Evolutionary conservation across 2,113 vertebrate species (phyloP), one percentile per base, ranked within the genome.

Genomic region (Cheirogaleus medius): DNA sequence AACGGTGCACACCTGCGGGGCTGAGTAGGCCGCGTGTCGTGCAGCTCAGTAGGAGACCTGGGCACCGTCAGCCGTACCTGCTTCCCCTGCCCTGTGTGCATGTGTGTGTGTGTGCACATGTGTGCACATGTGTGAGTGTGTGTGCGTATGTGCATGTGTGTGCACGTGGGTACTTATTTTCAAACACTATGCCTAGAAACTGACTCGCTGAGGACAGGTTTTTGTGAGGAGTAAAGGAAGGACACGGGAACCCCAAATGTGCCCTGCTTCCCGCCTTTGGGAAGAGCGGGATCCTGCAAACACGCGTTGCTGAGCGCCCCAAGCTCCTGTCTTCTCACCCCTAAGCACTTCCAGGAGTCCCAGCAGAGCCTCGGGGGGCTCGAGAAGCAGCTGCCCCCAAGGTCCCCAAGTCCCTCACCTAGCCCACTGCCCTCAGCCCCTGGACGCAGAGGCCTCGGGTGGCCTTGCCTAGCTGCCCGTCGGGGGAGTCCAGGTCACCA

Each of bases 1-100:
- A 52, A 60, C 23, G 32, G 8, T 17, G 1, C 8, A 9, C 12
- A 6, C 10, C 25, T 13, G 20, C 13, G 54, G 52, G 32, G 13
- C n/a, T 20, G 54, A 15, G 3, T 25, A 8, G 4, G 1, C 8
- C 7, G 37, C n/a, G 11, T 5, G 13, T 4, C 4, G 0, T 11
- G 11, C 71, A 44, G 25, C 8, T 64, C 29, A 32, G 63, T 64
- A 25, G 27, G 5, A 32, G 34, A 34, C 34, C 32, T 18, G 7
- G 32, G 32, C 64, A 18, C 34, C 39, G 23, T 37, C 47, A 1
- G 1, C 27, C 0, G 3, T 34, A 11, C 17, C 25, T 12, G 6
- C 73, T 73, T 44, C 32, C 10, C 32, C 60, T 47, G 83, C 54
- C 14, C 7, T 54, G 71, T 32, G 3, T 5, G 25, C 5, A 25